These are phyloP conservation scores for Polyommatus iphigenia DNA, from an alignment of 2,888 invertebrate species.

Conservation along the genomic window DNA sequence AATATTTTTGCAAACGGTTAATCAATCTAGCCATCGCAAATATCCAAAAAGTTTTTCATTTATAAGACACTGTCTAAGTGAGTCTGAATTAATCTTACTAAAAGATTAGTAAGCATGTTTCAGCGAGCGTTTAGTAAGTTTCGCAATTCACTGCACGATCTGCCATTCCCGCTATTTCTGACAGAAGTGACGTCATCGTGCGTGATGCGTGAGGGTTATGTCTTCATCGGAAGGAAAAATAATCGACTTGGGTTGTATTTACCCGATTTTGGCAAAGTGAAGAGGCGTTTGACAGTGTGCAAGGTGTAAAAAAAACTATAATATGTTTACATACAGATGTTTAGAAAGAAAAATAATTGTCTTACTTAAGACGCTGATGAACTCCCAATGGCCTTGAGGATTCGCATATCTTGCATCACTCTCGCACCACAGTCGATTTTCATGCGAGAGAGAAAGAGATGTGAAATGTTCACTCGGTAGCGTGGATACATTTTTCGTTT, in stretches of 20 bases:
- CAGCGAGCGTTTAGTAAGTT: neutral
- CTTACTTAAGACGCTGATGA: too few species aligned
- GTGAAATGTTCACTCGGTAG: too few species aligned
- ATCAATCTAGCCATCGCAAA: neutral
- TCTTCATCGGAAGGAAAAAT: neutral
- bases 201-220: neutral
- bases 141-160: constrained; percentile 11
- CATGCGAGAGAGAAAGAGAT: too few species aligned
- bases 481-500: too few species aligned
- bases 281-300: too few species aligned
- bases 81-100: neutral
- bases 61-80: neutral
- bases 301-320: too few species aligned
- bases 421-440: too few species aligned
- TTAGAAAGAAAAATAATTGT: too few species aligned
- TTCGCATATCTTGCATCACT: too few species aligned
- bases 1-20: neutral
- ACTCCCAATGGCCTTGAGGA: too few species aligned
- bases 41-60: neutral
- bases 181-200: constrained; percentile 4
- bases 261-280: neutral
- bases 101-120: neutral
- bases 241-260: neutral
- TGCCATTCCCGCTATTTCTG: neutral
- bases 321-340: too few species aligned